phyloP scores from a whole-genome alignment of 2,888 invertebrate genomes.

The Phortica okadai region DNA sequence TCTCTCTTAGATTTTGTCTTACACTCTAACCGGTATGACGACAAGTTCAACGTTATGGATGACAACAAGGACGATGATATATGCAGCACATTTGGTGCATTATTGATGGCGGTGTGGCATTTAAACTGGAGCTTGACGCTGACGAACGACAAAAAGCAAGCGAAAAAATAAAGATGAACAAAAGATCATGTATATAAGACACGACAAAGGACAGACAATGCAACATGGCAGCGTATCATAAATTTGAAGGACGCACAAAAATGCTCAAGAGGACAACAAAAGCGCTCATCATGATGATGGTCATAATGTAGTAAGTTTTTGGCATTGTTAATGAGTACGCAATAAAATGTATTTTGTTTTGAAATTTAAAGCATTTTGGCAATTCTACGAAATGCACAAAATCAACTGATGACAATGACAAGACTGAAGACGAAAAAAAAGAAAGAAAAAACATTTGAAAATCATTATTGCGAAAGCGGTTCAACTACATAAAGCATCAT shows the following conservation, averaged over 20 bases:
- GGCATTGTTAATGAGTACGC: too few relatives aligned
- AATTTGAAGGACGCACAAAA: conserved; percentile 17
- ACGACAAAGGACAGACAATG: background rate
- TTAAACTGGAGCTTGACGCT: conserved; percentile 59
- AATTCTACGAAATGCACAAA: conserved; percentile 6
- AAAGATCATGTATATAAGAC: background rate
- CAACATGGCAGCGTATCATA: conserved; percentile 3
- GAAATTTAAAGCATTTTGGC: conserved; percentile 12
- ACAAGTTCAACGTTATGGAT: background rate
- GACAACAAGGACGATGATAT: conserved; percentile 1
- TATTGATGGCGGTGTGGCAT: conserved; percentile 44
- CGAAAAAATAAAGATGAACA: conserved; percentile 23
- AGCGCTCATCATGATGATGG: too few relatives aligned
- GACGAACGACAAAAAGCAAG: conserved; percentile 13
- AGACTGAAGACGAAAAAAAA: background rate
- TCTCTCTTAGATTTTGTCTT: background rate
- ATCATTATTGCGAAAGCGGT: background rate
- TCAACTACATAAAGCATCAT: background rate
- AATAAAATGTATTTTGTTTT: background rate
- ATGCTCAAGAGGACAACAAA: background rate
- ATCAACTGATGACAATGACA: background rate
- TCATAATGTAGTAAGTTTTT: too few relatives aligned
- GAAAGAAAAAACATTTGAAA: background rate
- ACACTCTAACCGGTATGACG: background rate
- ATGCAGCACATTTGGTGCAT: conserved; percentile 18